phyloP scores from a whole-genome alignment of 1,140 invertebrate genomes.

The Microvelia longipes region DNA sequence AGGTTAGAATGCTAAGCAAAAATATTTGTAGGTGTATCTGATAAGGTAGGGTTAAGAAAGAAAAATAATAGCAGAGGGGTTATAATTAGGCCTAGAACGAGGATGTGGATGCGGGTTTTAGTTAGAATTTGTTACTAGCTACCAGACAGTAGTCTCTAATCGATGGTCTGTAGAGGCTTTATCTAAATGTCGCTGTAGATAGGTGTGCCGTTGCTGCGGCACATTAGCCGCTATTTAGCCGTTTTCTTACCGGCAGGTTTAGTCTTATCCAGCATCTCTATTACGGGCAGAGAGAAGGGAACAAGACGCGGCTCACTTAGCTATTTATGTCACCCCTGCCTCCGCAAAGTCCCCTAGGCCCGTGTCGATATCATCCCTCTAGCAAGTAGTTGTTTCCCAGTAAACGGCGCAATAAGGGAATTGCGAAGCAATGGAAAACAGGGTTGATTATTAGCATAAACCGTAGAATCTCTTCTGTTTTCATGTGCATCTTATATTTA shows the following conservation, averaged over 20 bases:
- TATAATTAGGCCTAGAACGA: neutral
- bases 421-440: neutral
- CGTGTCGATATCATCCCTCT: neutral
- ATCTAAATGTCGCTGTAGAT: constrained; percentile 11
- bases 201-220: neutral
- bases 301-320: neutral
- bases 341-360: neutral
- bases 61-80: too few species aligned
- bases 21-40: constrained; percentile 1
- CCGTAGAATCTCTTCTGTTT: too few species aligned
- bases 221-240: constrained; percentile 12
- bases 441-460: neutral
- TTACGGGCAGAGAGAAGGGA: neutral
- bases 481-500: too few species aligned
- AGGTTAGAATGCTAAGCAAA: constrained; percentile 1
- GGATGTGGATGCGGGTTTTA: neutral
- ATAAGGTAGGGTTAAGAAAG: neutral
- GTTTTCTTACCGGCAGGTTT: constrained; percentile 4
- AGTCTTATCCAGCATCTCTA: neutral
- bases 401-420: neutral
- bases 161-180: neutral
- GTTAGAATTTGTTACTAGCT: neutral
- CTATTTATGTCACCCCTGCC: neutral
- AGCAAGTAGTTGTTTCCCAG: neutral
- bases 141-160: neutral